Percentiles rank a stretch among this genome's conserved stretches.
These are phyloP conservation scores for Bunonema sp. DNA, from an alignment of 2,888 invertebrate species.

Conservation along the genomic window DNA sequence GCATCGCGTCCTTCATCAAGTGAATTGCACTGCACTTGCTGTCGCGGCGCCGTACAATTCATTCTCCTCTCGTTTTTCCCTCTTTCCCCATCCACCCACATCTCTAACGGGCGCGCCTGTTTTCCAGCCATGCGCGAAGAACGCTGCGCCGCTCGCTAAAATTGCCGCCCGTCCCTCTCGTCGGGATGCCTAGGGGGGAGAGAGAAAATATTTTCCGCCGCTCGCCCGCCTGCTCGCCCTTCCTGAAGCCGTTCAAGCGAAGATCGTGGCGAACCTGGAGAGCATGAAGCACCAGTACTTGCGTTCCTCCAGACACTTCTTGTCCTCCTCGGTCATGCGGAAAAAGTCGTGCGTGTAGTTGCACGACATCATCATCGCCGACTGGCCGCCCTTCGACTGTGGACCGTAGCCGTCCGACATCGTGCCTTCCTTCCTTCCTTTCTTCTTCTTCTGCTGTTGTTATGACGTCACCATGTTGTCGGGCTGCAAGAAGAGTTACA, in stretches of 20 bases:
- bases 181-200: too few relatives aligned
- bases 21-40: background rate
- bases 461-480: too few relatives aligned
- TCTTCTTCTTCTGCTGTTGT: too few relatives aligned
- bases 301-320: constrained; percentile 65
- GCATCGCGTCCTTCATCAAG: background rate
- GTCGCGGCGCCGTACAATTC: background rate
- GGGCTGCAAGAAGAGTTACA: too few relatives aligned
- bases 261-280: constrained; percentile 14
- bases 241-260: background rate
- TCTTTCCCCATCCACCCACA: background rate
- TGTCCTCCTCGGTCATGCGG: constrained; percentile 43
- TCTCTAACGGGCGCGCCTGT: background rate
- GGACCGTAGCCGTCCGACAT: too few relatives aligned
- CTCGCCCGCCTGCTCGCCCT: too few relatives aligned
- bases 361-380: constrained; percentile 14
- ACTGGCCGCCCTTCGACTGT: too few relatives aligned
- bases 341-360: constrained; percentile 14
- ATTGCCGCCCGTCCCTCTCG: too few relatives aligned
- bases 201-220: too few relatives aligned
- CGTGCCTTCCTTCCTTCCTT: too few relatives aligned
- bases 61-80: background rate
- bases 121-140: background rate
- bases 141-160: too few relatives aligned
- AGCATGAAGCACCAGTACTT: constrained; percentile 42